Evolutionary conservation across 2,888 invertebrate genomes (phyloP).

Genomic region (Pachymerium ferrugineum): DNA sequence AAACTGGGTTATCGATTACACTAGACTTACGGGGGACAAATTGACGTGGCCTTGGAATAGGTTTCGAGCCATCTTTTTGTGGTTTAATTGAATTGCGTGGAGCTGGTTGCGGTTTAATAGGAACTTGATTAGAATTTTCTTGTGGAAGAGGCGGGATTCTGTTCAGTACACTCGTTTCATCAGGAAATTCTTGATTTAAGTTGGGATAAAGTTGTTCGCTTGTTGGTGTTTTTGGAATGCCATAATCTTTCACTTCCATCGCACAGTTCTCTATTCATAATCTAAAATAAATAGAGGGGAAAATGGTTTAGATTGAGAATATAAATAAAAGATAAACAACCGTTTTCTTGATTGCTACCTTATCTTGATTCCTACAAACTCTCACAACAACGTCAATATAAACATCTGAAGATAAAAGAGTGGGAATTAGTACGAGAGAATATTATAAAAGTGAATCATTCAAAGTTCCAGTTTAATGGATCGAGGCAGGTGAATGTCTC

Average conservation of each 20-base stretch:
- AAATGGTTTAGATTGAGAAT: neutral
- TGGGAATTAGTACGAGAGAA: neutral
- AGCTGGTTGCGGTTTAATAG: neutral
- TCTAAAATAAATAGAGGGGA: neutral
- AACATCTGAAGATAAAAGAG: neutral
- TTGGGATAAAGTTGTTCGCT: neutral
- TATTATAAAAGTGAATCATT: neutral
- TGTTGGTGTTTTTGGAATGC: neutral
- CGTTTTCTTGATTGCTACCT: neutral
- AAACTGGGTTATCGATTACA: constrained; percentile 4
- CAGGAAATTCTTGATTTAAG: neutral
- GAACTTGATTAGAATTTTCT: neutral
- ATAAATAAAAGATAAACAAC: neutral
- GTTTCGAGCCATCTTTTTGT: neutral
- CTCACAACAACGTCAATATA: neutral
- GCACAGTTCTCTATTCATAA: neutral
- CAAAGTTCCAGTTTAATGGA: neutral
- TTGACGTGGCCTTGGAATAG: neutral
- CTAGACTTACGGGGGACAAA: neutral
- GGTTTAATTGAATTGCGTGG: neutral
- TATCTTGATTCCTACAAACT: neutral
- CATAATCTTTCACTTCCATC: neutral
- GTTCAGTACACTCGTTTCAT: neutral
- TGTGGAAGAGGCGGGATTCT: neutral
- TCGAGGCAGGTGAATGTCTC: neutral